Evolutionary conservation across 2,888 invertebrate species (phyloP), one percentile per base, ranked within the genome.

Genomic region (Drosophila trichaetosa): DNA sequence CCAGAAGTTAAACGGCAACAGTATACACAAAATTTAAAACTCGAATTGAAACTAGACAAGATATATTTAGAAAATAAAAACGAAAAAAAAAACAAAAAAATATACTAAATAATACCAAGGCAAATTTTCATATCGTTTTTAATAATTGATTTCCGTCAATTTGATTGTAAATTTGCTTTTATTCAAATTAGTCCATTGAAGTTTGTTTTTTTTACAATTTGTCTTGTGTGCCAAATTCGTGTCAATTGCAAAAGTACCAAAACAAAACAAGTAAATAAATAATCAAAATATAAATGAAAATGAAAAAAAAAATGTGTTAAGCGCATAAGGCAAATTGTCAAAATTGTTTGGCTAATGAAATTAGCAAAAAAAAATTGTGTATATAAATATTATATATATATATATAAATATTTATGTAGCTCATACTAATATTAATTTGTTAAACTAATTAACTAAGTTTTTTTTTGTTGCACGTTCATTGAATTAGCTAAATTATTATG

Each of bases 401-500:
- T 24, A 61, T 51, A 73, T 31, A 53, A 56, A 68, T 75, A 72
- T 85, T 87, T 73, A 83, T 72, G 66, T 79, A 82, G 70, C 64
- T 69, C 53, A 38, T 65, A 69, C 60, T 76, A 76, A 80, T 65
- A 51, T 76, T 76, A 69, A 76, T 68, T 79, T 87, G 76, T 87
- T 89, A 73, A 85, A 74, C 76, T 83, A 82, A 89, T 76, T 74
- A 69, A 90, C 71, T 86, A 85, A 80, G 89, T 52, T 49, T 69
- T 65, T 65, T 67, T 73, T 74, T 89, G 87, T 87, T 89, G 82
- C 89, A 72, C 73, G 78, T 79, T 80, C 71, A 69, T 60, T 60
- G 52, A 65, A 72, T 66, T 84, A 90, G 90, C 75, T 75, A 81
- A 90, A 87, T 90, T 87, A 76, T 82, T 79, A 79, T 76, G 66